Conservation (phyloP, 2,113 vertebrate species). For the Thunnus maccoyii region DNA sequence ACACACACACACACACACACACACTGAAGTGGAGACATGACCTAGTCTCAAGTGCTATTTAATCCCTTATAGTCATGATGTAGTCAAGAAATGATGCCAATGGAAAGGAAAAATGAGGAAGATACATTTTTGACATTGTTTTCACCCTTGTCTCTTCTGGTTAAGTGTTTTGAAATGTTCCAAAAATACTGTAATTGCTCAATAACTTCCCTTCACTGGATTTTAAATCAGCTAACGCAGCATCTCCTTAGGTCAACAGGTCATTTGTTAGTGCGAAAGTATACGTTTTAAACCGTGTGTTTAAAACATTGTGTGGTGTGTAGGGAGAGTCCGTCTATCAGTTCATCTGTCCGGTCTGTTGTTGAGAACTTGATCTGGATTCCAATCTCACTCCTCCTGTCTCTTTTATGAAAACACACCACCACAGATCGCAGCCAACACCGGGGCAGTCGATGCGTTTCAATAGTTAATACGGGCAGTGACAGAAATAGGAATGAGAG, state of each 20-base stretch:
- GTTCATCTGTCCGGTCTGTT: not conserved
- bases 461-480: not conserved
- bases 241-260: not conserved
- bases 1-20: slow-evolving; percentile 23
- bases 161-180: slow-evolving; percentile 2
- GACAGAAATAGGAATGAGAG: slow-evolving; percentile 12
- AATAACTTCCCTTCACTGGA: slow-evolving; percentile 11
- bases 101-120: slow-evolving; percentile 40
- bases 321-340: not conserved
- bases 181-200: slow-evolving; percentile 8
- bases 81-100: slow-evolving; percentile 36
- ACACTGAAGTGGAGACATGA: slow-evolving; percentile 31
- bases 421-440: slow-evolving; percentile 4
- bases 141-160: not conserved
- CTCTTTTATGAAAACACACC: not conserved
- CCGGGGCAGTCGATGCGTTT: not conserved
- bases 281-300: no score
- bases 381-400: slow-evolving; percentile 10
- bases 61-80: slow-evolving; percentile 13
- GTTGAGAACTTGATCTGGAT: not conserved
- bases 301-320: not conserved
- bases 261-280: not conserved
- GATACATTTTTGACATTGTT: slow-evolving; percentile 1
- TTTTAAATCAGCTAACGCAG: not conserved
- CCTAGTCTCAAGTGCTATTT: slow-evolving; percentile 22